A percentile compares a stretch with the other conserved stretches of the same genome.
Evolutionary conservation across 2,797 vertebrate genomes (phyloP).

Genomic region (Anomalospiza imberbis): DNA sequence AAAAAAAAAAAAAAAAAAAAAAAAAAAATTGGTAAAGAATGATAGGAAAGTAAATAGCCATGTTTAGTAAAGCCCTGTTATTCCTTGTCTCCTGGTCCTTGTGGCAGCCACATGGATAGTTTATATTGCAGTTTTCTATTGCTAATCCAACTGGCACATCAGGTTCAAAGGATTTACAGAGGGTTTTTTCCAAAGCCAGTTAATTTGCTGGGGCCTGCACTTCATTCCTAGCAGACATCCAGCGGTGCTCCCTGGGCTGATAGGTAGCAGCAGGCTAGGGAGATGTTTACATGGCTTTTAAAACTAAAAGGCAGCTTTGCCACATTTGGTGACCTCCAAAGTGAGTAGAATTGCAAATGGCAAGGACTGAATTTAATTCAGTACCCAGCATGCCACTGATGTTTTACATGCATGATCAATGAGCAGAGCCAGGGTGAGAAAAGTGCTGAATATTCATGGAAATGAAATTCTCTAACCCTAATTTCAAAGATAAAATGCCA

Average conservation of each 20-base stretch:
- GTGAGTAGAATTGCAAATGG: slow-evolving; percentile 48
- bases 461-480: slow-evolving; percentile 54
- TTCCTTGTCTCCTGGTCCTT: accelerated
- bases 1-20: neutral
- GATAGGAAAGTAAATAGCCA: neutral
- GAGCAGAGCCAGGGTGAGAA: slow-evolving; percentile 23
- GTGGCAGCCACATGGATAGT: neutral
- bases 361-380: slow-evolving; percentile 48
- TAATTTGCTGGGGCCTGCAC: slow-evolving; percentile 4
- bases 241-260: neutral
- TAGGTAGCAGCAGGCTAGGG: neutral
- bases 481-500: slow-evolving; percentile 51
- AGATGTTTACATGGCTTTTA: slow-evolving; percentile 32
- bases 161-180: neutral
- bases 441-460: slow-evolving; percentile 60
- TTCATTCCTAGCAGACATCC: neutral
- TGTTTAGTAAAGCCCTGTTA: neutral
- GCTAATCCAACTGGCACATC: neutral
- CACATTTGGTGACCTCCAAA: slow-evolving; percentile 37
- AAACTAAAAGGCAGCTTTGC: slow-evolving; percentile 47
- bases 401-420: slow-evolving; percentile 57
- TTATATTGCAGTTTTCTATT: neutral
- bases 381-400: slow-evolving; percentile 32
- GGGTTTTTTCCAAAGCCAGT: neutral
- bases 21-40: neutral